Conservation (phyloP, 30 jellyfish, hydroid and myxozoan species). For the Aurelia coerulea region DNA sequence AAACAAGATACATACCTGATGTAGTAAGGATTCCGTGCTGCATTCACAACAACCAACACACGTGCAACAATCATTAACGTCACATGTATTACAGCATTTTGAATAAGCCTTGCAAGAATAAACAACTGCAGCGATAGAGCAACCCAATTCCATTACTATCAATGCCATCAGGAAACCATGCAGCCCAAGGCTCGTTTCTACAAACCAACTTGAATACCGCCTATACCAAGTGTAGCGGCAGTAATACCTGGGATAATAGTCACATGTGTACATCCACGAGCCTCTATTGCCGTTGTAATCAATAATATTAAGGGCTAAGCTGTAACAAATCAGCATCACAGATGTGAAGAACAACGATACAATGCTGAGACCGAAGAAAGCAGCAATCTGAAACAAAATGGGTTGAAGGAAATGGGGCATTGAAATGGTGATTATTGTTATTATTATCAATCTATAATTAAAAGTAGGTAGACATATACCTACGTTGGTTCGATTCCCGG, state of each 20-base stretch:
- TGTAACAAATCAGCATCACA: slow-evolving; percentile 12
- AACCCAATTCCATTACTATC: slow-evolving; percentile 13
- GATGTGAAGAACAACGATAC: slow-evolving; percentile 6
- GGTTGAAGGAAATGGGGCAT: too few relatives aligned
- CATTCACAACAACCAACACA: slow-evolving; percentile 56
- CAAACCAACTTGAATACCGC: background rate
- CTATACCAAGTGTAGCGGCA: background rate
- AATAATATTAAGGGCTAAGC: background rate
- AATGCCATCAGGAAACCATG: background rate
- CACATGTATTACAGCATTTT: slow-evolving; percentile 35
- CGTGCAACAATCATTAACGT: background rate
- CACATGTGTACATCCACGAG: background rate
- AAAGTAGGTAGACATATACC: too few relatives aligned
- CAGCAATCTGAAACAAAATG: slow-evolving; percentile 7
- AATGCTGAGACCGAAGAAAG: slow-evolving; percentile 20
- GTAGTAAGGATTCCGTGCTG: background rate
- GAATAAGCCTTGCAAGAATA: slow-evolving; percentile 49
- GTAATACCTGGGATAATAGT: too few relatives aligned
- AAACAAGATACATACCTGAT: slow-evolving; percentile 3
- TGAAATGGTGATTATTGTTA: too few relatives aligned
- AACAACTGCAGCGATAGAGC: slow-evolving; percentile 31
- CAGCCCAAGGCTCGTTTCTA: background rate
- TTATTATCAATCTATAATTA: too few relatives aligned
- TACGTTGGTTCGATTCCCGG: too few relatives aligned
- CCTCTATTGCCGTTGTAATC: background rate